Evolutionary conservation across 1,140 invertebrate genomes (phyloP).

Genomic region (Schlechtendalia chinensis): DNA sequence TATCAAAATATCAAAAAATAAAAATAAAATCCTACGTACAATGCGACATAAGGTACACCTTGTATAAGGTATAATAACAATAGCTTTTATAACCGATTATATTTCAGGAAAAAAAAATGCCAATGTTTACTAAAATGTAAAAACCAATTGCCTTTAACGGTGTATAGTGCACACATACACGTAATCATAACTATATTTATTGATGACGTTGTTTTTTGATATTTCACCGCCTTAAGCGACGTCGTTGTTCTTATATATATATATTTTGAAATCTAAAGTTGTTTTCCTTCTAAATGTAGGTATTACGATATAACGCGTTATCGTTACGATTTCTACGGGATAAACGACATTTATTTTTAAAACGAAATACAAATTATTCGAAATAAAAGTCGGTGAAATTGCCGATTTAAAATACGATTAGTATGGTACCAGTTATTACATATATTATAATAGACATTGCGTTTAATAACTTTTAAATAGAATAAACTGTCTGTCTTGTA

Average conservation of each 20-base stretch:
- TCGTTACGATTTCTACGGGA: background rate
- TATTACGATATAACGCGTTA: too few species aligned
- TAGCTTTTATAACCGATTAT: background rate
- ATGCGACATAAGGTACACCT: too few species aligned
- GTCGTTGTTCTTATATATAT: background rate
- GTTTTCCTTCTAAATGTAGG: background rate
- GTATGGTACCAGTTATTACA: too few species aligned
- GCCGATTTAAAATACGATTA: too few species aligned
- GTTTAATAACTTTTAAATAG: too few species aligned
- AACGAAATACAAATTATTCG: background rate
- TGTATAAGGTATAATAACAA: background rate
- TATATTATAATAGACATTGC: too few species aligned
- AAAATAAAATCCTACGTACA: too few species aligned
- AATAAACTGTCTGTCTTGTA: too few species aligned
- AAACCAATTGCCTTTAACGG: background rate
- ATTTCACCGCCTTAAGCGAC: background rate
- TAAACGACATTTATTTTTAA: background rate
- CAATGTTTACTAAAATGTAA: background rate
- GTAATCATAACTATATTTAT: background rate
- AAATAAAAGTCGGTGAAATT: too few species aligned
- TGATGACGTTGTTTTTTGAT: background rate
- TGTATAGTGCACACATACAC: background rate
- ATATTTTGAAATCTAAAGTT: slow-evolving; percentile 9
- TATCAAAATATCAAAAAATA: background rate
- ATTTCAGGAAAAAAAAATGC: background rate